A percentile compares a stretch with the other conserved stretches of the same genome.
These are phyloP conservation scores for Diplodus sargus DNA, from an alignment of 2,797 vertebrate species.

Conservation along the genomic window DNA sequence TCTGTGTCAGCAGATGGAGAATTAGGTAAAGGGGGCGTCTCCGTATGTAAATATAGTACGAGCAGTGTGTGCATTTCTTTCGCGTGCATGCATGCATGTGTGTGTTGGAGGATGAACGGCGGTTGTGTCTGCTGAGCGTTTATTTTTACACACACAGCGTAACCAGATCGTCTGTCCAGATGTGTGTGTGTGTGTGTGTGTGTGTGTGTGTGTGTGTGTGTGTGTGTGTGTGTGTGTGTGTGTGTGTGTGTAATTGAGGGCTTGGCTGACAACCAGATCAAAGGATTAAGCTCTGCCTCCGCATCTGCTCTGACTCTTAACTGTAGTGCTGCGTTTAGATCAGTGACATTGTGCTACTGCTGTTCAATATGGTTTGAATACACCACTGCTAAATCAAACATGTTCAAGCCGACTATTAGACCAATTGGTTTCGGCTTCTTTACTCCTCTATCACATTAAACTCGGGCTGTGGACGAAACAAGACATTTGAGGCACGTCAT, in stretches of 20 bases:
- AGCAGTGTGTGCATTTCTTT: background rate
- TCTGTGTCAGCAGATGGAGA: slow-evolving; percentile 59
- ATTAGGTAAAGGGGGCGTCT: slow-evolving; percentile 16
- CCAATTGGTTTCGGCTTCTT: no score
- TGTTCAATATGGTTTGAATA: background rate
- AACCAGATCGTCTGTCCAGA: slow-evolving; percentile 68
- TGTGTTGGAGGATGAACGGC: slow-evolving; percentile 13
- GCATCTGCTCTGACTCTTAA: slow-evolving; percentile 4
- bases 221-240: slow-evolving; percentile 52
- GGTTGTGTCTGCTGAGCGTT: slow-evolving; percentile 9
- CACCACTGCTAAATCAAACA: no score
- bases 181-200: slow-evolving; percentile 45
- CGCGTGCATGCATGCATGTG: background rate
- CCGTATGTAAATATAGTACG: slow-evolving; percentile 32
- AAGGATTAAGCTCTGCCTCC: slow-evolving; percentile 53
- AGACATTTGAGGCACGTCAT: no score
- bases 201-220: slow-evolving; percentile 45
- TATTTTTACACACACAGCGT: slow-evolving; percentile 48
- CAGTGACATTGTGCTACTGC: background rate
- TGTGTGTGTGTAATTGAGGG: slow-evolving; percentile 51
- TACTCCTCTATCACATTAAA: no score
- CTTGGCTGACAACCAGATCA: slow-evolving; percentile 56
- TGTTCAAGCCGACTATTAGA: no score
- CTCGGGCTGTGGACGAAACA: no score
- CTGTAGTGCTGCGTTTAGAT: slow-evolving; percentile 8